Base-by-base conservation (phyloP, 1,140 invertebrate genomes). In the Drosophila dunni region DNA sequence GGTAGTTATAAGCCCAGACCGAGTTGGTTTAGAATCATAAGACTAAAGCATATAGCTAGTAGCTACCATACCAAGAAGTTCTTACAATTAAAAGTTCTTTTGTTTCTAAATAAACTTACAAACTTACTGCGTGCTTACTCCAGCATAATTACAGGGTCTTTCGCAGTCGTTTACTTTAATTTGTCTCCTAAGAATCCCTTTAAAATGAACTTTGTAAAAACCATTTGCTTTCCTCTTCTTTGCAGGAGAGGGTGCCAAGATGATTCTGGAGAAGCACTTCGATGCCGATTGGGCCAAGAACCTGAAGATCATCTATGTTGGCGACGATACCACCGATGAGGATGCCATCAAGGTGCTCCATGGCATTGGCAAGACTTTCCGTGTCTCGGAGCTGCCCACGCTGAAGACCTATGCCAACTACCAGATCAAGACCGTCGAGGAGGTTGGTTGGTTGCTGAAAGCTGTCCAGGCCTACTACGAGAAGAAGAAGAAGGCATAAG, bases 261-360 rank as follows among this genome's bases (percentile, higher is more conserved):
- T 98, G 92, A 98, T 98, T 78, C 92, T 98, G 54, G 94, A 97
- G 70, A 97, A 97, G 11, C 95, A 97, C 1, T 98, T 98, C 92
- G 97, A 97, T 17, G 94, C 97, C 5, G 97, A 98, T 91, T 98
- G 97, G 97, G 96, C 96, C 82, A 97, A 98, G 93, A 94, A 97
- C 58, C 96, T 98, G 67, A 94, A 97, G 75, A 97, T 97, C 81
- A 96, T 98, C 81, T 98, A 97, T 84, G 96, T 95, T 48, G 97
- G 97, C 62, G 97, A 98, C 92, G 97, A 98, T 92, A 95, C 94
- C 33, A 98, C 97, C 2, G 97, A 98, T 92, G 97, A 98, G 93
- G 97, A 98, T 93, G 97, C 97, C 40, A 97, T 98, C 94, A 94
- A 95, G 94, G 96, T 97, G 89, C 89, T 97, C 45, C 96, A 97